Base-by-base conservation (phyloP, 1,140 invertebrate genomes). In the Apis florea region DNA sequence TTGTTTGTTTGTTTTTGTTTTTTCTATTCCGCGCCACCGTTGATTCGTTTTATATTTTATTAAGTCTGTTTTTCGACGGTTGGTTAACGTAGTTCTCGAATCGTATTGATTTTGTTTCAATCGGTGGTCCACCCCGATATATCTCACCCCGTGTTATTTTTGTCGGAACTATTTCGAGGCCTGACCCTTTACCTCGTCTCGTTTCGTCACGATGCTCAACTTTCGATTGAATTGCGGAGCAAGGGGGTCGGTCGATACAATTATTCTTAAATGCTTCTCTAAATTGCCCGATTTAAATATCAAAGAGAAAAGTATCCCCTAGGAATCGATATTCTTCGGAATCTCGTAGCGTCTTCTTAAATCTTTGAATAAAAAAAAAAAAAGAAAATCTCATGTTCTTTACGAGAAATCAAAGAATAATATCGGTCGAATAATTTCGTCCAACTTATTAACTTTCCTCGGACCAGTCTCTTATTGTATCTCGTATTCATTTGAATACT, bases 271-370 rank as follows among this genome's bases (percentile, higher is more conserved):
- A 19, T 11, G 40, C 17, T 49, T n/a, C 12, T 24, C 12, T 24
- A 56, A 68, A 59, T 51, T 61, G 56, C 40, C 31, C 15, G 67
- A 59, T 58, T 70, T 59, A 51, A 51, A 59, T 70, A 51, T 71
- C 24, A 71, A 79, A 79, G 24, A 10, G 1, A 10, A 15, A 67
- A 17, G 31, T 40, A 66, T 24, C 10, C 15, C 15, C 1, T 12
- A n/a, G n/a, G 0, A 13, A 17, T 5, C 5, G 5, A 2, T 54
- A 54, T 61, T 40, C 31, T 6, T 40, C 31, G 4, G 4, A 40
- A 6, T 0, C 9, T 31, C 3, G 0, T 31, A 31, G 31, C 4
- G 2, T 31, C 31, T 31, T 31, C 31, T 40, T 40, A 4, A 40
- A 40, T 40, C 31, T 40, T 40, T 3, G 4, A 6, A 0, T 6